These are phyloP conservation scores for Hololepta plana DNA, from an alignment of 2,888 invertebrate species.

Conservation along the genomic window DNA sequence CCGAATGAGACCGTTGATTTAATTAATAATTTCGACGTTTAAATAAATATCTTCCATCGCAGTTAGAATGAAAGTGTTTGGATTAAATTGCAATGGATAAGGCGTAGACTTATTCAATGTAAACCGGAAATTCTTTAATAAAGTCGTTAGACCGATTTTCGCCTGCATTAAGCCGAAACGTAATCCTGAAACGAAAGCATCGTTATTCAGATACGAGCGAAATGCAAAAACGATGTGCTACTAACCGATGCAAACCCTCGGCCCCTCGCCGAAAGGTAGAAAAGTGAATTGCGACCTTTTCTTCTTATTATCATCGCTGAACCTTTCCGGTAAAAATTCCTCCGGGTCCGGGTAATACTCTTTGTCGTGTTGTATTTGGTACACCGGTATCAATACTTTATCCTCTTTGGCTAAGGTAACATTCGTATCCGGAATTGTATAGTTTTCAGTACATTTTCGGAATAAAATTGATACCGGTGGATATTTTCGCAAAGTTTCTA, in stretches of 20 bases:
- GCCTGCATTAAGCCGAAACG: too few relatives aligned
- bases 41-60: too few relatives aligned
- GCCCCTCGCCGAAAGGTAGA: conserved; percentile 6
- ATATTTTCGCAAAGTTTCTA: conserved; percentile 19
- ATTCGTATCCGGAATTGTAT: conserved; percentile 8
- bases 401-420: conserved; percentile 12
- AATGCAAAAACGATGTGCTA: background rate
- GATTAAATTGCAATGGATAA: too few relatives aligned
- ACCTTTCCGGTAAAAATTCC: conserved; percentile 14
- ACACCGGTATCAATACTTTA: conserved; percentile 14
- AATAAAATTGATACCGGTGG: conserved; percentile 14
- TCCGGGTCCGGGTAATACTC: conserved; percentile 18
- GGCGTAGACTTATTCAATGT: too few relatives aligned
- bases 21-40: too few relatives aligned
- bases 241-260: conserved; percentile 6
- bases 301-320: conserved; percentile 4
- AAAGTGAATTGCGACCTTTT: conserved; percentile 2
- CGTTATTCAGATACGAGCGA: too few relatives aligned
- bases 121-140: too few relatives aligned
- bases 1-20: too few relatives aligned
- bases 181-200: too few relatives aligned
- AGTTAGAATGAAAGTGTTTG: too few relatives aligned
- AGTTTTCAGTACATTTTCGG: conserved; percentile 10
- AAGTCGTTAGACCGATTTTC: too few relatives aligned
- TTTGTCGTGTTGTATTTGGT: conserved; percentile 16